A percentile compares a stretch with the other conserved stretches of the same genome.
Conservation (phyloP, 2,888 invertebrate species). For the Agriotes lineatus region DNA sequence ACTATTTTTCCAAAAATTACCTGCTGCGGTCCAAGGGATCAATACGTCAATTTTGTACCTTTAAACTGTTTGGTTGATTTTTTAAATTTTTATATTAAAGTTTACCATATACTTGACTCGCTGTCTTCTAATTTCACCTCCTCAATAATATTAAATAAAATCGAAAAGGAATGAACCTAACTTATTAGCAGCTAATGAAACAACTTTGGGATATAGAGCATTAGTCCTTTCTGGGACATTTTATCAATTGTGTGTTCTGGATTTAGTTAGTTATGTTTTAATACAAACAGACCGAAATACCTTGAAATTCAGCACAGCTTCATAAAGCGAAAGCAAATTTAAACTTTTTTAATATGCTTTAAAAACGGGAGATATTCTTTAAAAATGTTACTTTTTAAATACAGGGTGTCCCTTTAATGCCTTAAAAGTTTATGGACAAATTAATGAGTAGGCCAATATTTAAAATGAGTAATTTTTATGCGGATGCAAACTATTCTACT, state of each 20-base stretch:
- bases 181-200: neutral
- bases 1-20: constrained; percentile 1
- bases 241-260: neutral
- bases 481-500: too few relatives aligned
- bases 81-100: constrained; percentile 2
- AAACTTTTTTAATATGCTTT: neutral
- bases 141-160: constrained; percentile 5
- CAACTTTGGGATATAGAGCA: constrained; percentile 3
- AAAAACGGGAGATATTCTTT: neutral
- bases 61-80: constrained; percentile 1
- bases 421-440: too few relatives aligned
- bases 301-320: neutral
- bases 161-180: neutral
- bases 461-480: too few relatives aligned
- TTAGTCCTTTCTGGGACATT: constrained; percentile 1
- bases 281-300: neutral
- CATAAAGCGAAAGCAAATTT: neutral
- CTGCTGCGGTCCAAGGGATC: constrained; percentile 3
- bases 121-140: constrained; percentile 1
- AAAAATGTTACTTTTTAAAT: neutral
- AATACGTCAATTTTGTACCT: neutral
- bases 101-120: constrained; percentile 1
- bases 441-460: too few relatives aligned
- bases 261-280: constrained; percentile 1
- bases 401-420: too few relatives aligned